A percentile compares a stretch with the other conserved stretches of the same genome.
Conservation (phyloP, 92 coral and sea anemone species). For the Siderastrea siderea region DNA sequence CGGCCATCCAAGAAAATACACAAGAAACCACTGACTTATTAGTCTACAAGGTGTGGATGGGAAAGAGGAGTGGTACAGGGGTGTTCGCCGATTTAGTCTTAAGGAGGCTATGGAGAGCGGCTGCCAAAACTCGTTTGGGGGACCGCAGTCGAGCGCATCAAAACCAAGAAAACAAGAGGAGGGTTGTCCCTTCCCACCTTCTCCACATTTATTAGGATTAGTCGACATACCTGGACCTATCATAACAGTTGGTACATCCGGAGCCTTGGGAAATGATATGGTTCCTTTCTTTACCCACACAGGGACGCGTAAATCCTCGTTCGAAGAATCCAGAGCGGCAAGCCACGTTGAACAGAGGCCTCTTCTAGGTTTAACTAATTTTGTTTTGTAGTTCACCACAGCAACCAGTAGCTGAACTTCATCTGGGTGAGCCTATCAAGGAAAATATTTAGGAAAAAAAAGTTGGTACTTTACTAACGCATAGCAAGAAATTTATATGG, state of each 20-base stretch:
- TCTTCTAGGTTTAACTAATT: constrained; percentile 83
- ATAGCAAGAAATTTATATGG: too few species aligned
- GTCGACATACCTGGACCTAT: constrained; percentile 89
- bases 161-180: background rate
- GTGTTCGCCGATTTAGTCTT: too few species aligned
- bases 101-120: too few species aligned
- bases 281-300: constrained; percentile 93
- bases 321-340: constrained; percentile 78
- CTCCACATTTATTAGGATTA: background rate
- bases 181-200: background rate
- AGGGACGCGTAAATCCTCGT: constrained; percentile 63
- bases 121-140: too few species aligned
- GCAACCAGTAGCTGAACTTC: constrained; percentile 96
- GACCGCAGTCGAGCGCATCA: too few species aligned
- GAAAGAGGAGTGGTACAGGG: too few species aligned
- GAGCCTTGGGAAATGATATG: constrained; percentile 81
- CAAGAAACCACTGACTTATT: too few species aligned
- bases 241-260: constrained; percentile 85
- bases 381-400: constrained; percentile 94
- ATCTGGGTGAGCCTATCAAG: constrained; percentile 81
- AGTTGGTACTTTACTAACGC: too few species aligned
- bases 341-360: constrained; percentile 98
- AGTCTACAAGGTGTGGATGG: too few species aligned
- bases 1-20: too few species aligned
- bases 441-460: background rate